Evolutionary conservation across 2,888 invertebrate genomes (phyloP), one percentile per base, ranked within the genome.

Genomic region (Kryphioiulus occultus): DNA sequence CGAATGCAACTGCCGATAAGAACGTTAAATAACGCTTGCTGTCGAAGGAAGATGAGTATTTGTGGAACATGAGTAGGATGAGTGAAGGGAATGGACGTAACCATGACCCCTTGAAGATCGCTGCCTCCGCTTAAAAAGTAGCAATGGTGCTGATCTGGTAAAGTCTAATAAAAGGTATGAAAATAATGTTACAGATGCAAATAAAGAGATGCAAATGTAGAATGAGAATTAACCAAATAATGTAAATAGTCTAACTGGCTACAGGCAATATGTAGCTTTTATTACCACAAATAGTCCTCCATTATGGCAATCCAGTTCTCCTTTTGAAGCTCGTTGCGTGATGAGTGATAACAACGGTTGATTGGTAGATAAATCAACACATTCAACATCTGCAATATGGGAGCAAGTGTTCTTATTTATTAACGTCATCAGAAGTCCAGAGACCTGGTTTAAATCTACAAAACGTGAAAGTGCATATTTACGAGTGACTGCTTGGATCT

Each of bases 121-220:
- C 90, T 89, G 89, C 95, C 95, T 91, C 97, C 96, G 39, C 97
- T 97, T 93, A 98, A 94, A 92, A 97, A 97, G 92, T 98, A 99
- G 91, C 97, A 97, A 91, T 99, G 98, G 88, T 95, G 95, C 92
- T 98, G 98, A 91, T 98, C 98, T 0, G 98, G 97, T 85, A 99
- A 93, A 88, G 95, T 96, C 96, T 96, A 92, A 89, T n/a, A 26
- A 39, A 19, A 85, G 30, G 17, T 19, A 19, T 85, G 10, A 85
- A 78, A 7, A 12, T 85, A 22, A 39, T 39, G 17, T 42, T 53
- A 86, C n/a, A 5, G 30, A 68, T 59, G 9, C 9, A 5, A 39
- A 39, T 39, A 39, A 39, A 9, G 3, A 39, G 9, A 39, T 9
- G 3, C 5, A 39, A 9, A 39, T 39, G 9, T 9, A 39, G 3